Base-by-base conservation (phyloP, 64 coral and sea anemone species). In the Hydrozoanthus tunicans region DNA sequence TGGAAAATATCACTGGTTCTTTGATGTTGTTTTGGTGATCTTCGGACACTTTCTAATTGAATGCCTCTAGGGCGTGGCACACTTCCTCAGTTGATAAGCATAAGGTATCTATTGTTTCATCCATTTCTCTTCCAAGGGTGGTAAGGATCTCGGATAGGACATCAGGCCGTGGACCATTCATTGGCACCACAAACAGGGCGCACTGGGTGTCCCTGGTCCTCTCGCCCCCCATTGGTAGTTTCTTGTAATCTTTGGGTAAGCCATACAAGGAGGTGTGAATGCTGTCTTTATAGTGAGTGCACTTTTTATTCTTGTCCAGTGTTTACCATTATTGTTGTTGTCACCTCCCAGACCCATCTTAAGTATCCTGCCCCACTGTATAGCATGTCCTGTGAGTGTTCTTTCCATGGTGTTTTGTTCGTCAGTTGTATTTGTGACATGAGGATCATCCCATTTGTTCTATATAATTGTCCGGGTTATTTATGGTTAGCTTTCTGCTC, bases 221-320 rank as follows among this genome's bases (percentile, higher is more conserved):
- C 32, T 77, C 73, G 6, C 51, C 73, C 79, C 59, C 62, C 79
- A 43, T 2, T 62, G 58, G 58, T 63, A 81, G 79, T 62, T 81
- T 62, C 10, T 81, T 81, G 79, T 81, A 57, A 81, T 81, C 58
- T 63, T 81, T 81, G 24, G 80, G 26, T 59, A 82, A 64, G 23
- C 60, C 61, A 53, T 65, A 82, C 25, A 82, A 52, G 9, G 26
- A 8, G 60, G 60, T 63, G 80, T 65, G 25, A 82, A 17, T 43
- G 27, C 59, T 64, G 80, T 64, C 79, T 79, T 79, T 15, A 13
- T 78, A 58, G 77, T 79, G 55, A 79, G 56, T 59, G 56, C 55
- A 59, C 77, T 79, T 79, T 43, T 79, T 58, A 25, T 79, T 59
- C 15, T 79, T 58, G 56, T 79, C 69, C 69, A 72, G 4, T 26